Percentiles rank a stretch among this genome's conserved stretches.
Conservation (phyloP, 2,888 invertebrate genomes). For the Caradrina clavipalpis region DNA sequence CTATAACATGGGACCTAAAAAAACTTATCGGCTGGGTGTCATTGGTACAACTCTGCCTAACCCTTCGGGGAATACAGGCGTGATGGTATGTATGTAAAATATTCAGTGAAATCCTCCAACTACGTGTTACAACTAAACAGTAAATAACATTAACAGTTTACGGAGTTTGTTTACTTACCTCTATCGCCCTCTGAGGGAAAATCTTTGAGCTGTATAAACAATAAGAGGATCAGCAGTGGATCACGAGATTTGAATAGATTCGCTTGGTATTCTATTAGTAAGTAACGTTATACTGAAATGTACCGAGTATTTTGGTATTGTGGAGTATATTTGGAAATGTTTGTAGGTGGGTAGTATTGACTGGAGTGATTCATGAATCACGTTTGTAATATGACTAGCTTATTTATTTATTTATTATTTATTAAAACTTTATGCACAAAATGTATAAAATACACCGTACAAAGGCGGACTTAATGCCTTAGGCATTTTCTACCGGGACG, state of each 20-base stretch:
- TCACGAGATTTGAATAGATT: conserved; percentile 33
- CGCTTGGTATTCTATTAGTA: conserved; percentile 37
- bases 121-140: conserved; percentile 7
- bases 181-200: conserved; percentile 6
- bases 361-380: conserved; percentile 22
- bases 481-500: no score
- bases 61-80: no score
- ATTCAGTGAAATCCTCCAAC: background rate
- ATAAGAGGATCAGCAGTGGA: conserved; percentile 23
- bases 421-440: no score
- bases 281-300: conserved; percentile 30
- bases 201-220: conserved; percentile 24
- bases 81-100: no score
- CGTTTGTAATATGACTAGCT: background rate
- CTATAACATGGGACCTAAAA: no score
- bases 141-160: conserved; percentile 25
- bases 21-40: no score
- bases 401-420: no score
- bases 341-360: conserved; percentile 8
- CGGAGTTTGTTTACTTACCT: conserved; percentile 27
- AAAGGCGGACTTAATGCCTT: no score
- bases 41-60: no score
- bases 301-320: conserved; percentile 12
- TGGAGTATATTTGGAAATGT: conserved; percentile 37
- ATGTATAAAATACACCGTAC: no score